A percentile compares a stretch with the other conserved stretches of the same genome.
These are phyloP conservation scores for Elgonia sp. DNA, from an alignment of 2,888 invertebrate species.

Conservation along the genomic window DNA sequence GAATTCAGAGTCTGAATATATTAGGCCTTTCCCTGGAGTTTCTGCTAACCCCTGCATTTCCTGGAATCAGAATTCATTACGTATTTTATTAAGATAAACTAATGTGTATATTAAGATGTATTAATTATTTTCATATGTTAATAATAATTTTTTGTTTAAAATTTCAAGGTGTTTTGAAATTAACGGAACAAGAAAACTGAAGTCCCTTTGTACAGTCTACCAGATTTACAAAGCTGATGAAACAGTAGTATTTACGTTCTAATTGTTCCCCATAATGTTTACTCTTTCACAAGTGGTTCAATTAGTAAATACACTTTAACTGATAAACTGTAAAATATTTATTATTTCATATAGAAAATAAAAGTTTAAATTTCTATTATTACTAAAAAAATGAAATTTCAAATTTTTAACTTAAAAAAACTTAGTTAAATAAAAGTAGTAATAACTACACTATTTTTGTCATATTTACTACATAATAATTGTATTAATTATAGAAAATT, in stretches of 20 bases:
- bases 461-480: no score
- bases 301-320: neutral
- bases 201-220: slow-evolving; percentile 19
- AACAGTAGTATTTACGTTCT: slow-evolving; percentile 33
- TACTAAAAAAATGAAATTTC: no score
- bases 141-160: neutral
- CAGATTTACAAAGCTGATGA: slow-evolving; percentile 24
- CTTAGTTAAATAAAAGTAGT: no score
- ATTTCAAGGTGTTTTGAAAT: no score
- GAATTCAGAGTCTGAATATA: slow-evolving; percentile 27
- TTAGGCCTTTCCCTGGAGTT: neutral
- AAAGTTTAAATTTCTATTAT: no score
- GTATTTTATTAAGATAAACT: neutral
- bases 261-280: neutral
- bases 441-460: no score
- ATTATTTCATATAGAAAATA: no score
- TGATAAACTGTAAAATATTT: no score
- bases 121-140: neutral
- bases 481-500: no score
- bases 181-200: neutral
- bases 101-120: neutral
- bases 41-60: neutral
- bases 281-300: neutral
- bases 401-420: no score
- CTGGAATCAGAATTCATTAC: slow-evolving; percentile 3